phyloP scores from a whole-genome alignment of 2,113 vertebrate species.

The Callocephalon fimbriatum region DNA sequence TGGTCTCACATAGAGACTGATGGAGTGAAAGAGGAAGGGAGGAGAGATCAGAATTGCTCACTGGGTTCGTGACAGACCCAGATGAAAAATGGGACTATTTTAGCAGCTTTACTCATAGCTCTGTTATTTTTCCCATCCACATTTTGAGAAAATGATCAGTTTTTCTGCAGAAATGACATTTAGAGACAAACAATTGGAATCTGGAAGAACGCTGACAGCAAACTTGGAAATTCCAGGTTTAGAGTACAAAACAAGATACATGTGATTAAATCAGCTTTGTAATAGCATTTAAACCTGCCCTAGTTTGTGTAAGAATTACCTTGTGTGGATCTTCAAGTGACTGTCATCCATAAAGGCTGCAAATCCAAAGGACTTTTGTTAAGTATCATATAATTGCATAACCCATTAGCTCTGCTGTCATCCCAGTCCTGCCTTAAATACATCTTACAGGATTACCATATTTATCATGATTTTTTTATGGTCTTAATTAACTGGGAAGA shows the following conservation, averaged over 20 bases:
- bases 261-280: background rate
- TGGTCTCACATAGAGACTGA: background rate
- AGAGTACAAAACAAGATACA: background rate
- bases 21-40: background rate
- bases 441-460: background rate
- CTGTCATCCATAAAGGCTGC: background rate
- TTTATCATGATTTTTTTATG: constrained; percentile 6
- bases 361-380: background rate
- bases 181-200: background rate
- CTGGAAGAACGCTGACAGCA: background rate
- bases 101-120: background rate
- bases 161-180: background rate
- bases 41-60: background rate
- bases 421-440: background rate
- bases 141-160: background rate
- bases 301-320: background rate
- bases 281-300: background rate
- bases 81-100: background rate
- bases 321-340: background rate
- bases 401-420: background rate
- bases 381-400: background rate
- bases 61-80: background rate
- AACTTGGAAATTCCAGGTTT: background rate
- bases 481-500: background rate
- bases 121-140: background rate